Evolutionary conservation across 1,140 invertebrate species (phyloP).

Genomic region (Zaprionus kolodkinae): DNA sequence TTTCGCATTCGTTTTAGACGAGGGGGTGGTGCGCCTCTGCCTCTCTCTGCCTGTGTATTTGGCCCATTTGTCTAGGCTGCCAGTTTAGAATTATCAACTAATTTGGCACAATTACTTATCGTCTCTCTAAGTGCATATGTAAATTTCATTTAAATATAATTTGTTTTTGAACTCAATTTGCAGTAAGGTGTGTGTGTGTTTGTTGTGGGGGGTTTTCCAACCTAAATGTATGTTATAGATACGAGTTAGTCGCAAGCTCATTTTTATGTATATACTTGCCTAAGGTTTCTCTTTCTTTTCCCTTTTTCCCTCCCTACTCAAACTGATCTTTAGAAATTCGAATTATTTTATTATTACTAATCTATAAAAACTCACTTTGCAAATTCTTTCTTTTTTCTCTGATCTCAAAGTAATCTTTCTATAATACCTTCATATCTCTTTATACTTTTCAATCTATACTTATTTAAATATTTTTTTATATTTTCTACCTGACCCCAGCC

Average conservation of each 20-base stretch:
- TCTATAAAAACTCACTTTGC: neutral
- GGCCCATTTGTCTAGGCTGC: slow-evolving; percentile 9
- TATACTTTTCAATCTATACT: neutral
- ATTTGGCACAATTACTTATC: slow-evolving; percentile 60
- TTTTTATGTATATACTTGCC: neutral
- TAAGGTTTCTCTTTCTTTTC: no score
- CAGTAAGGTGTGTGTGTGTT: neutral
- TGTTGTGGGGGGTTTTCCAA: neutral
- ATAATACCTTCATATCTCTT: neutral
- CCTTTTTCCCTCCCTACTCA: no score
- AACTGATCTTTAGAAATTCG: no score
- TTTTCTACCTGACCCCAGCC: neutral
- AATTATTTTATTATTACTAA: no score
- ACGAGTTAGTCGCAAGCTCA: neutral
- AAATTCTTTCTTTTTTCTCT: neutral
- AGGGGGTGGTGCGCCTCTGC: neutral
- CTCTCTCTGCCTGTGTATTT: neutral
- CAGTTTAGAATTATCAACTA: slow-evolving; percentile 24
- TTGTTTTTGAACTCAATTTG: neutral
- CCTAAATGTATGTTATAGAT: neutral
- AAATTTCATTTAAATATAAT: slow-evolving; percentile 7
- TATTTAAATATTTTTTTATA: neutral
- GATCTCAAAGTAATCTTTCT: neutral
- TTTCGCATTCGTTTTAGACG: slow-evolving; percentile 4
- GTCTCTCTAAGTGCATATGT: slow-evolving; percentile 24